phyloP scores from a whole-genome alignment of 2,113 vertebrate species.

The Pandion haliaetus region DNA sequence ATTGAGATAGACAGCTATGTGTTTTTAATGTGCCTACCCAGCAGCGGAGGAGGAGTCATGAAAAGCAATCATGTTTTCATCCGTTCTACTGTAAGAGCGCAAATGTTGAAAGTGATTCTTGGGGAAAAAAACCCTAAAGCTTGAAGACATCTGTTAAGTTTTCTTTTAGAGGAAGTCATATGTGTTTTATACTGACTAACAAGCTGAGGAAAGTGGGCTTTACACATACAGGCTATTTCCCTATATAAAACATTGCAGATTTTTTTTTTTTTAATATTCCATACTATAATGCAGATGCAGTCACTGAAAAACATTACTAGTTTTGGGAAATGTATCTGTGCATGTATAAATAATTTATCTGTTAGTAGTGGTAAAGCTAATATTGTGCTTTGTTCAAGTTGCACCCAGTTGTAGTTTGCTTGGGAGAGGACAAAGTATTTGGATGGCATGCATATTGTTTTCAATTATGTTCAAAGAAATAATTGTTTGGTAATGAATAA shows the following conservation, averaged over 20 bases:
- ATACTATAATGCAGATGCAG: neutral
- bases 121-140: neutral
- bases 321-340: neutral
- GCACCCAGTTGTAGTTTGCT: neutral
- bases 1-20: constrained; percentile 57
- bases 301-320: neutral
- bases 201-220: neutral
- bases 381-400: neutral
- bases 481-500: neutral
- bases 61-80: constrained; percentile 24
- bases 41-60: neutral
- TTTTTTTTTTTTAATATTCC: neutral
- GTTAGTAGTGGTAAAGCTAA: neutral
- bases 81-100: neutral
- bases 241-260: neutral
- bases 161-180: neutral
- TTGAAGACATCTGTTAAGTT: neutral
- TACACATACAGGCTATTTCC: neutral
- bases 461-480: neutral
- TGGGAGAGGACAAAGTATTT: neutral
- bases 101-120: neutral
- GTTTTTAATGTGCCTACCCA: constrained; percentile 28
- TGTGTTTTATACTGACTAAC: neutral
- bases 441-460: neutral
- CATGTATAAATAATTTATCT: neutral